These are phyloP conservation scores for Glossophaga mutica DNA, from an alignment of 2,797 vertebrate genomes.

Conservation along the genomic window DNA sequence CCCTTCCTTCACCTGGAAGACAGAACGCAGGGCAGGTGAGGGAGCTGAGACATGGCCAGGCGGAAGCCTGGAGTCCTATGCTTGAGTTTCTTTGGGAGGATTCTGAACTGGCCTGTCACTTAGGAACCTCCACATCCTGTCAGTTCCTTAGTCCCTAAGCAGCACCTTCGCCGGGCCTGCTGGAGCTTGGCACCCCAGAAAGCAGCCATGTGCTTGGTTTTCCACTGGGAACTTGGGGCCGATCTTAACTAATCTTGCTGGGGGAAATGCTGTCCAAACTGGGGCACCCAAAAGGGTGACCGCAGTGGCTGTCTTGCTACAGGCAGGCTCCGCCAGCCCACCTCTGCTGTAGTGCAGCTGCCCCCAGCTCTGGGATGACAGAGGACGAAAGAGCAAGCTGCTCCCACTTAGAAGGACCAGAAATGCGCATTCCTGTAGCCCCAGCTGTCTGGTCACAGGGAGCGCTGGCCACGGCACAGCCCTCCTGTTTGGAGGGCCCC, in stretches of 20 bases:
- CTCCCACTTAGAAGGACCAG: slow-evolving; percentile 19
- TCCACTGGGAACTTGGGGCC: neutral
- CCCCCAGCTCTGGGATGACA: neutral
- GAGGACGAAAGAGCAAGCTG: slow-evolving; percentile 36
- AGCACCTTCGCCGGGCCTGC: neutral
- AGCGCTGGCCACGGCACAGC: neutral
- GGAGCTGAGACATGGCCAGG: neutral
- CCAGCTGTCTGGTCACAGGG: neutral
- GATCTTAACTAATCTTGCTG: neutral
- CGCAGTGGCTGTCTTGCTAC: neutral
- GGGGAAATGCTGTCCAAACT: neutral
- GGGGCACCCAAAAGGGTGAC: neutral
- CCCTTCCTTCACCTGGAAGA: neutral
- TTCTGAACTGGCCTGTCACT: neutral
- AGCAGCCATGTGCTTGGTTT: neutral
- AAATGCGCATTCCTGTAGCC: slow-evolving; percentile 37
- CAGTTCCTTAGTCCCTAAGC: neutral
- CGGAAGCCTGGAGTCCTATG: neutral
- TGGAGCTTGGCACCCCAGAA: neutral
- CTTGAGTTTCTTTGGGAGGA: neutral
- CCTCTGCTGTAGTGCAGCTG: neutral
- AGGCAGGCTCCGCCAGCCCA: neutral
- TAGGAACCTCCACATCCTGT: neutral
- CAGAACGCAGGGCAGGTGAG: neutral
- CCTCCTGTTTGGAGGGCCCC: neutral